Conservation (phyloP, 2,888 invertebrate genomes). For the Apodemia mormo region DNA sequence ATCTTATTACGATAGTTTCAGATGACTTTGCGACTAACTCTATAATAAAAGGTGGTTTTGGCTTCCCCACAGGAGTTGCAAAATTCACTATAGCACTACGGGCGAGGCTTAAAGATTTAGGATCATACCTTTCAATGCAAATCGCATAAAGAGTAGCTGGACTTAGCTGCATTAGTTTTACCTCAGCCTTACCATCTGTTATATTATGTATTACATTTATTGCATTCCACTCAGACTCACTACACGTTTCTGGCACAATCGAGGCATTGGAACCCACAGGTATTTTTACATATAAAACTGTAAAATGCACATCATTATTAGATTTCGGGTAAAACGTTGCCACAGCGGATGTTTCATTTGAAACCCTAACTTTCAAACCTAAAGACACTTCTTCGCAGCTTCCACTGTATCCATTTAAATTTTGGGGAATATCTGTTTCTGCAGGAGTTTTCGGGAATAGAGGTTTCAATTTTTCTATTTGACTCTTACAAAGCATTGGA, state of each 20-base stretch:
- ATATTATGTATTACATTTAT: slow-evolving; percentile 43
- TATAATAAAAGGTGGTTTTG: slow-evolving; percentile 65
- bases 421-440: slow-evolving; percentile 51
- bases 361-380: slow-evolving; percentile 48
- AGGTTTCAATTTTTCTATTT: slow-evolving; percentile 76
- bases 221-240: slow-evolving; percentile 64
- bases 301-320: slow-evolving; percentile 51
- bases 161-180: slow-evolving; percentile 49
- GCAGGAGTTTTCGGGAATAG: slow-evolving; percentile 50
- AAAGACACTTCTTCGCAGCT: slow-evolving; percentile 55
- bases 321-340: slow-evolving; percentile 51
- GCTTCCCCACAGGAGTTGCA: slow-evolving; percentile 60
- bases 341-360: slow-evolving; percentile 56
- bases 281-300: slow-evolving; percentile 59
- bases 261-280: slow-evolving; percentile 46
- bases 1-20: slow-evolving; percentile 53
- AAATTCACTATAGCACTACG: slow-evolving; percentile 62
- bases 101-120: slow-evolving; percentile 45
- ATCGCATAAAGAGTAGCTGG: slow-evolving; percentile 68
- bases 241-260: slow-evolving; percentile 65
- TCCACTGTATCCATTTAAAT: slow-evolving; percentile 63
- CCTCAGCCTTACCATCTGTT: slow-evolving; percentile 41
- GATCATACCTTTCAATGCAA: slow-evolving; percentile 64
- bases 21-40: slow-evolving; percentile 59
- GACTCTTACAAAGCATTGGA: slow-evolving; percentile 87